Conservation (phyloP, 2,797 vertebrate species). For the Cyprinodon diabolis region DNA sequence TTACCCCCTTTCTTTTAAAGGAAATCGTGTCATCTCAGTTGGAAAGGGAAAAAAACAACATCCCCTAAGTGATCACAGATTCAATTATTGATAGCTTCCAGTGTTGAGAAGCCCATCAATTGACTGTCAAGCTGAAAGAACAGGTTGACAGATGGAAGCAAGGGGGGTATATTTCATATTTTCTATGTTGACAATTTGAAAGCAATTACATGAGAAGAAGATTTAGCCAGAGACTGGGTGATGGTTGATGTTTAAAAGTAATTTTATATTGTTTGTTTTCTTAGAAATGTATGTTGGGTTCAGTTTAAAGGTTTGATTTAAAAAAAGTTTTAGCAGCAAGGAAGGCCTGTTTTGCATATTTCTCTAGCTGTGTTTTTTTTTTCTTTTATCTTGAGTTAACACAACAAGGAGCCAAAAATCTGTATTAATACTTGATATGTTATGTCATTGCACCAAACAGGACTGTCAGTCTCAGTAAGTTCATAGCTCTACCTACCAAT, state of each 20-base stretch:
- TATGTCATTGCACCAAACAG: constrained; percentile 24
- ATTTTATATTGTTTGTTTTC: constrained; percentile 20
- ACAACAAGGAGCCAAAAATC: constrained; percentile 9
- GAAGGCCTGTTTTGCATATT: constrained; percentile 51
- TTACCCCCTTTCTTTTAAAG: constrained; percentile 25
- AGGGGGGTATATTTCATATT: constrained; percentile 25
- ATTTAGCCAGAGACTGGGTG: constrained; percentile 19
- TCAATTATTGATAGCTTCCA: constrained; percentile 68
- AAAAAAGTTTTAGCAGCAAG: constrained; percentile 8
- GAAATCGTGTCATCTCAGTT: constrained; percentile 36
- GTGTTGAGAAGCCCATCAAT: constrained; percentile 47
- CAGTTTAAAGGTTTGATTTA: constrained; percentile 32
- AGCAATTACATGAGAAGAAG: constrained; percentile 50
- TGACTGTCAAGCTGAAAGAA: constrained; percentile 54
- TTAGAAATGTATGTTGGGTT: constrained; percentile 20
- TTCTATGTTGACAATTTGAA: constrained; percentile 58
- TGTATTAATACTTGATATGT: constrained; percentile 72
- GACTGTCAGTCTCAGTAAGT: constrained; percentile 47
- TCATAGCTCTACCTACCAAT: constrained; percentile 29
- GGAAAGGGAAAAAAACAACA: constrained; percentile 34
- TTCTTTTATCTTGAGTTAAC: constrained; percentile 11
- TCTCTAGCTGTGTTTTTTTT: constrained; percentile 23
- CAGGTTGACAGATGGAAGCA: constrained; percentile 22
- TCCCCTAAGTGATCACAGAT: constrained; percentile 44
- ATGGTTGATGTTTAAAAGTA: constrained; percentile 28